phyloP scores from a whole-genome alignment of 2,113 vertebrate species.

The Anhinga rufa region DNA sequence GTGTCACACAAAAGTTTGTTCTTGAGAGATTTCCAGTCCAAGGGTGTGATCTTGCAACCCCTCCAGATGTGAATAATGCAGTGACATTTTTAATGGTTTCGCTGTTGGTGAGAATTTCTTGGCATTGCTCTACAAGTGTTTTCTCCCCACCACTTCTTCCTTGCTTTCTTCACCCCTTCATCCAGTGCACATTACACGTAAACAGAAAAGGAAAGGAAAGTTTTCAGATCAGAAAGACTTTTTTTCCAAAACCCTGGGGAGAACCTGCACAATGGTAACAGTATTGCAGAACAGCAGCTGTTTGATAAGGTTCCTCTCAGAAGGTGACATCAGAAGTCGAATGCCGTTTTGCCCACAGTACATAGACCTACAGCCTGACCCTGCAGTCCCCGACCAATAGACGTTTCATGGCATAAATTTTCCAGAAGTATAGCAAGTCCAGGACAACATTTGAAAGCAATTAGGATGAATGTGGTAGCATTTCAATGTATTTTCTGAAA shows the following conservation, averaged over 20 bases:
- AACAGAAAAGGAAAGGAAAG: neutral
- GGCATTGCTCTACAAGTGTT: neutral
- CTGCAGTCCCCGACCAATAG: neutral
- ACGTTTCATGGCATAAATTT: neutral
- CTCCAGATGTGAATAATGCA: neutral
- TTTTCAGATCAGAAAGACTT: neutral
- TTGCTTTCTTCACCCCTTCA: neutral
- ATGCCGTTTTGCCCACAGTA: neutral
- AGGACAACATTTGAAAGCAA: neutral
- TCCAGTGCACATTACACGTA: accelerated
- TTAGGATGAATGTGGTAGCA: neutral
- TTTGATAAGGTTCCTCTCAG: neutral
- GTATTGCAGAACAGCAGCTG: neutral
- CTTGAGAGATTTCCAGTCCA: neutral
- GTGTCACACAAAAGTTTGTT: neutral
- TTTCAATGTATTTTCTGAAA: neutral
- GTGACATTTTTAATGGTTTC: neutral
- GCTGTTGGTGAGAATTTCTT: neutral
- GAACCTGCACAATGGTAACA: neutral
- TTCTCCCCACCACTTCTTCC: neutral
- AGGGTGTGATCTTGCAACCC: conserved; percentile 8
- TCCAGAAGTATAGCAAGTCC: neutral
- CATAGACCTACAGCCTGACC: neutral
- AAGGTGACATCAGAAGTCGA: neutral
- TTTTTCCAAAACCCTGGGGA: neutral